These are phyloP conservation scores for Silvanus unidentatus DNA, from an alignment of 2,888 invertebrate genomes.

Conservation along the genomic window DNA sequence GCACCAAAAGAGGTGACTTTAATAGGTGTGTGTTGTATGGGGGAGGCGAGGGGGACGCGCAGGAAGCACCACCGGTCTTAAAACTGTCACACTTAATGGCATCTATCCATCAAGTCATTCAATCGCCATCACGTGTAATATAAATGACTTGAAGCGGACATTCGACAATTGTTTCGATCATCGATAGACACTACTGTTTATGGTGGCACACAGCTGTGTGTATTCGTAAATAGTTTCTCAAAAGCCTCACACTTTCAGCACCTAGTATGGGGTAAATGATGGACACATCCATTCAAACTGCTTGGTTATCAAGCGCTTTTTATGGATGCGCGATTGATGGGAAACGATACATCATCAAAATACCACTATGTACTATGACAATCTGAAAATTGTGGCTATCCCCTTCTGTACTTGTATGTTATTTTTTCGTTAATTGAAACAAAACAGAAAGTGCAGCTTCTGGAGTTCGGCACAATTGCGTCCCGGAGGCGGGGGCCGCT, in stretches of 20 bases:
- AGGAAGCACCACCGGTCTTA: slow-evolving; percentile 34
- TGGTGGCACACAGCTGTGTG: slow-evolving; percentile 14
- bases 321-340: no score
- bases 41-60: slow-evolving; percentile 14
- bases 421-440: neutral
- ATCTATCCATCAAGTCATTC: slow-evolving; percentile 48
- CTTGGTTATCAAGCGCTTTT: no score
- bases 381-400: neutral
- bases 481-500: no score
- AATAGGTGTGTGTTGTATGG: slow-evolving; percentile 8
- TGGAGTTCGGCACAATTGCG: no score
- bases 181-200: no score
- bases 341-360: no score
- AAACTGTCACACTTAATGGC: slow-evolving; percentile 49
- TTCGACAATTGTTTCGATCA: no score
- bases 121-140: slow-evolving; percentile 37
- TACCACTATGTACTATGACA: no score
- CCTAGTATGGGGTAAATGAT: slow-evolving; percentile 31
- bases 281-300: slow-evolving; percentile 21
- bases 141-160: slow-evolving; percentile 19
- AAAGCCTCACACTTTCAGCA: slow-evolving; percentile 17
- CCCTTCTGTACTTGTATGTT: no score
- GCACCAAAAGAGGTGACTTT: no score
- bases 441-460: neutral
- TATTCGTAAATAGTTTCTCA: slow-evolving; percentile 10